Conservation (phyloP, 2,888 invertebrate genomes). For the Pteria penguin region DNA sequence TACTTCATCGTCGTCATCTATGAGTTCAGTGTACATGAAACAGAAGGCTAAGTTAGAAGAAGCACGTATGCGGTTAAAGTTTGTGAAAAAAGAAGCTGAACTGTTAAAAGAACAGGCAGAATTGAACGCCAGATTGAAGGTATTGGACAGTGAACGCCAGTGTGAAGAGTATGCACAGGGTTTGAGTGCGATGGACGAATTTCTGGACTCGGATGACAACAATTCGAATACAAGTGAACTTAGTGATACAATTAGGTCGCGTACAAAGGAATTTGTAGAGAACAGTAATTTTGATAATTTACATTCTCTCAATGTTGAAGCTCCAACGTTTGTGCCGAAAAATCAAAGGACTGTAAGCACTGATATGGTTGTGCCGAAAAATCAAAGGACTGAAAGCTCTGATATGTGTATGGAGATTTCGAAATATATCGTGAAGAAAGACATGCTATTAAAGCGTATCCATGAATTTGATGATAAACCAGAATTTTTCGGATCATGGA, state of each 20-base stretch:
- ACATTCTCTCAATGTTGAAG: too few relatives aligned
- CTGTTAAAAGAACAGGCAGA: constrained; percentile 8
- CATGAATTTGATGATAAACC: constrained; percentile 18
- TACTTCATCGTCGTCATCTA: neutral
- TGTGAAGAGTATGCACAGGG: constrained; percentile 8
- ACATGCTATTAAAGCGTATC: constrained; percentile 10
- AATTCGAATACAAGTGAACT: too few relatives aligned
- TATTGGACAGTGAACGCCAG: constrained; percentile 6
- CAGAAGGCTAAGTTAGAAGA: constrained; percentile 20
- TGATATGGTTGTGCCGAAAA: too few relatives aligned
- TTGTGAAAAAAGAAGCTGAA: constrained; percentile 6
- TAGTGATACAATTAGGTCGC: too few relatives aligned
- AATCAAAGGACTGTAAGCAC: too few relatives aligned
- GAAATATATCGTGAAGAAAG: constrained; percentile 23
- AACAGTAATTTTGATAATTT: too few relatives aligned
- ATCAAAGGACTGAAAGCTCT: too few relatives aligned
- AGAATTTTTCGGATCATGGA: constrained; percentile 17
- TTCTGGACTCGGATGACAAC: too few relatives aligned
- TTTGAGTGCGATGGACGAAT: constrained; percentile 3
- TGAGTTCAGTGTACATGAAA: constrained; percentile 11
- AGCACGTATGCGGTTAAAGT: neutral
- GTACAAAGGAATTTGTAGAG: too few relatives aligned
- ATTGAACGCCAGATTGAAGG: constrained; percentile 8
- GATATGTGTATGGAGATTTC: constrained; percentile 3
- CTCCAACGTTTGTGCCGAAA: too few relatives aligned